Conservation (phyloP, 2,888 invertebrate genomes). For the Lasioglossum leucozonium region DNA sequence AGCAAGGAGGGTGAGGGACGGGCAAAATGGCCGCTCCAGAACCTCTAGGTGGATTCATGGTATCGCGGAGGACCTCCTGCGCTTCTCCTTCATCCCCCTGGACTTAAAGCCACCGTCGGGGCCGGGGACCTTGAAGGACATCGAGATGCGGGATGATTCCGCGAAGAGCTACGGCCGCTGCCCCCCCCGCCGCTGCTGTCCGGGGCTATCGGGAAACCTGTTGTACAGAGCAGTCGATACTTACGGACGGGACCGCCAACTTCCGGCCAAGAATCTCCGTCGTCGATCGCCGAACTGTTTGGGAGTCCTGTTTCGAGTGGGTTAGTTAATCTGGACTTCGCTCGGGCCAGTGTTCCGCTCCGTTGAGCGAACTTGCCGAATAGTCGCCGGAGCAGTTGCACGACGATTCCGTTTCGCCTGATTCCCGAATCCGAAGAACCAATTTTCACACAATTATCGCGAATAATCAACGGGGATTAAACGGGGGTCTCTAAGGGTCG, state of each 20-base stretch:
- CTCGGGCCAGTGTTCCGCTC: conserved; percentile 34
- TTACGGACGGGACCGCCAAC: conserved; percentile 64
- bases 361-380: conserved; percentile 31
- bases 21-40: conserved; percentile 81
- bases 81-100: conserved; percentile 50
- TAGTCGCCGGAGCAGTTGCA: conserved; percentile 5
- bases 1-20: conserved; percentile 73
- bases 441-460: not conserved
- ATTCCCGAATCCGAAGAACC: conserved; percentile 7
- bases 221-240: conserved; percentile 56
- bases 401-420: conserved; percentile 15
- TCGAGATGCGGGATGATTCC: conserved; percentile 61
- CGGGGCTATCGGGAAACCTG: conserved; percentile 54
- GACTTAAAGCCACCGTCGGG: conserved; percentile 53
- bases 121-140: conserved; percentile 66
- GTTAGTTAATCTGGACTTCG: conserved; percentile 36
- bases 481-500: not conserved
- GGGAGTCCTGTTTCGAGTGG: conserved; percentile 20
- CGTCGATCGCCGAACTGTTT: conserved; percentile 38
- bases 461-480: not conserved
- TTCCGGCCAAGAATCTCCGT: conserved; percentile 65
- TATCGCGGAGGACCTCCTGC: conserved; percentile 75
- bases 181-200: conserved; percentile 42
- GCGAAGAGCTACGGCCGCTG: conserved; percentile 30
- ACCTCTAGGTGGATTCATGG: conserved; percentile 78